Percentiles rank a stretch among this genome's conserved stretches.
Conservation (phyloP, 2,113 vertebrate species). For the Rhinopomastus cyanomelas region DNA sequence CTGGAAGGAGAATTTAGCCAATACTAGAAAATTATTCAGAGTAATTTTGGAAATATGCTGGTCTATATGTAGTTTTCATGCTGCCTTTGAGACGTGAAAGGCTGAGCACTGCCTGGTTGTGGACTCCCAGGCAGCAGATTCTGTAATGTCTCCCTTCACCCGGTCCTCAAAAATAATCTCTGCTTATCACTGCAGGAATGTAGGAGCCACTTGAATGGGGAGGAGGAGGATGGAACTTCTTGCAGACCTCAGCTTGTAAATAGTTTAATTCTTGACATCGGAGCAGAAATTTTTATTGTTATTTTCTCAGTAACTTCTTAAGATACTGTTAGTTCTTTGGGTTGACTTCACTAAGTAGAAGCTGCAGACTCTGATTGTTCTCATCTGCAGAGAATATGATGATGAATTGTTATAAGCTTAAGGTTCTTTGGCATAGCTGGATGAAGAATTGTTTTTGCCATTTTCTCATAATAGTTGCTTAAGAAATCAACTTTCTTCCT, state of each 20-base stretch:
- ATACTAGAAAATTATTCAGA: not conserved
- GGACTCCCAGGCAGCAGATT: not conserved
- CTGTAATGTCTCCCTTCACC: not conserved
- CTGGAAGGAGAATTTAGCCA: not conserved
- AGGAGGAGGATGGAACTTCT: not conserved
- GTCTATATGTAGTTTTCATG: not conserved
- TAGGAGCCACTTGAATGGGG: not conserved
- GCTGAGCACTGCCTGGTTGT: not conserved
- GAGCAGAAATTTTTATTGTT: not conserved
- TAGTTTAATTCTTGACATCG: not conserved
- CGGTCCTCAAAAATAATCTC: not conserved
- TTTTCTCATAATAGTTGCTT: not conserved
- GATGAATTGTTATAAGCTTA: not conserved
- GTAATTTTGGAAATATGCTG: not conserved
- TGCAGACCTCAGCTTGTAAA: not conserved
- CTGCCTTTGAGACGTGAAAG: not conserved
- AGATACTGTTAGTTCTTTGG: not conserved
- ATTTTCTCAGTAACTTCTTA: not conserved
- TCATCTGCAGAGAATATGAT: not conserved
- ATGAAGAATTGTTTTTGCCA: not conserved
- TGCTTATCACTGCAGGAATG: not conserved
- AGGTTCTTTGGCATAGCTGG: not conserved
- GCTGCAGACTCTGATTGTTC: not conserved
- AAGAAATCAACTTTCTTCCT: constrained; percentile 6
- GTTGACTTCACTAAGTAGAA: not conserved